phyloP scores from a whole-genome alignment of 92 coral and sea anemone species.

The Palythoa caribaeorum region DNA sequence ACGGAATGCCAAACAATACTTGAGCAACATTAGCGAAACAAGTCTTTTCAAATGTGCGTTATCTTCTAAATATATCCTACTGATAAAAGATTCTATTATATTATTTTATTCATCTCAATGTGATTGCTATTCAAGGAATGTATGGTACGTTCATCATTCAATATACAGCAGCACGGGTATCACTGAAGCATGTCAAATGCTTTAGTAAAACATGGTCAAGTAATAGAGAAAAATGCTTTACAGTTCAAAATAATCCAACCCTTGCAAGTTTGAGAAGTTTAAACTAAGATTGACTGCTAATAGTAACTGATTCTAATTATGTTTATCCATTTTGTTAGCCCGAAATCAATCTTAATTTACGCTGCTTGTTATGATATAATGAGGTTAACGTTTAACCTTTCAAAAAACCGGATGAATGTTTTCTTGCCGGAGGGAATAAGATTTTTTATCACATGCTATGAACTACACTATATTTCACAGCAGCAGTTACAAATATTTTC shows the following conservation, averaged over 20 bases:
- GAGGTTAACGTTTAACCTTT: conserved; percentile 7
- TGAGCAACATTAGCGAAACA: no score
- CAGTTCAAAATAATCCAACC: background rate
- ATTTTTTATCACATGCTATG: no score
- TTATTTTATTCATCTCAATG: background rate
- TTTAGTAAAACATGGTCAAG: background rate
- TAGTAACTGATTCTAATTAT: background rate
- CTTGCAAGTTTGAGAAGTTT: background rate
- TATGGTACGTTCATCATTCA: background rate
- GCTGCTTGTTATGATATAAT: background rate
- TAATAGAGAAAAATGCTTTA: background rate
- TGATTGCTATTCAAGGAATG: conserved; percentile 13
- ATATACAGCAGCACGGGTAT: background rate
- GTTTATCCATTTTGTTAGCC: conserved; percentile 2
- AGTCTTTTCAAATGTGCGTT: background rate
- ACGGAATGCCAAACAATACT: no score
- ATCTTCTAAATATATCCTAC: background rate
- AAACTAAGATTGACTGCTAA: background rate
- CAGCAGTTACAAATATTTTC: no score
- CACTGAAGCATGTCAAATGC: background rate
- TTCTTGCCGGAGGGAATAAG: no score
- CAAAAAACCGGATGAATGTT: background rate
- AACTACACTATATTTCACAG: no score
- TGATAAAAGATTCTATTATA: background rate
- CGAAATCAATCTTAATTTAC: background rate